These are phyloP conservation scores for Fulica atra DNA, from an alignment of 2,113 vertebrate species.

Conservation along the genomic window DNA sequence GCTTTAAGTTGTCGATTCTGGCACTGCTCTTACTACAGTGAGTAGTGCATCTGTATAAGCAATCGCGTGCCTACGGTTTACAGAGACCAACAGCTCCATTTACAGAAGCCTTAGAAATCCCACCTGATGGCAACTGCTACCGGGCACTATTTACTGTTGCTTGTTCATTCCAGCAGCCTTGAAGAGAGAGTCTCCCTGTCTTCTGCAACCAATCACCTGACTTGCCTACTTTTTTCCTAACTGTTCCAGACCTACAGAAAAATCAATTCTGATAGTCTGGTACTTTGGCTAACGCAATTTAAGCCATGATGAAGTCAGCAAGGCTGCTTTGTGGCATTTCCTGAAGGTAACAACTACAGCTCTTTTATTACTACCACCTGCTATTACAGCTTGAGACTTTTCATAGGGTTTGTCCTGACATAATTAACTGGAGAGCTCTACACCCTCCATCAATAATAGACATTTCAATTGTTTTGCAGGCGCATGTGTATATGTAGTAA, in stretches of 20 bases:
- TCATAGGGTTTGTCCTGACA: background rate
- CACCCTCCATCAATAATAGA: background rate
- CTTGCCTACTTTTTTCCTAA: background rate
- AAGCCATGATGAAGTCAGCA: conserved; percentile 4
- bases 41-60: conserved; percentile 30
- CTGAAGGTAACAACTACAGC: conserved; percentile 13
- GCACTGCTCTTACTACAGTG: conserved; percentile 42
- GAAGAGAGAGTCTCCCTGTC: background rate
- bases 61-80: background rate
- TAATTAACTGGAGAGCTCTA: background rate
- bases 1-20: conserved; percentile 24
- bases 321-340: background rate
- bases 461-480: background rate
- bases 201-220: background rate
- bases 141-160: background rate
- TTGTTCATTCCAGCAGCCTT: background rate
- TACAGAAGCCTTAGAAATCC: background rate
- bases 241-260: background rate
- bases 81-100: background rate
- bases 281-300: background rate
- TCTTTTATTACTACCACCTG: conserved; percentile 8
- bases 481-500: background rate
- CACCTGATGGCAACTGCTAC: background rate
- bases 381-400: background rate
- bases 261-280: conserved; percentile 30